Base-by-base conservation (phyloP, 2,797 vertebrate species). In the Octomys mimax region DNA sequence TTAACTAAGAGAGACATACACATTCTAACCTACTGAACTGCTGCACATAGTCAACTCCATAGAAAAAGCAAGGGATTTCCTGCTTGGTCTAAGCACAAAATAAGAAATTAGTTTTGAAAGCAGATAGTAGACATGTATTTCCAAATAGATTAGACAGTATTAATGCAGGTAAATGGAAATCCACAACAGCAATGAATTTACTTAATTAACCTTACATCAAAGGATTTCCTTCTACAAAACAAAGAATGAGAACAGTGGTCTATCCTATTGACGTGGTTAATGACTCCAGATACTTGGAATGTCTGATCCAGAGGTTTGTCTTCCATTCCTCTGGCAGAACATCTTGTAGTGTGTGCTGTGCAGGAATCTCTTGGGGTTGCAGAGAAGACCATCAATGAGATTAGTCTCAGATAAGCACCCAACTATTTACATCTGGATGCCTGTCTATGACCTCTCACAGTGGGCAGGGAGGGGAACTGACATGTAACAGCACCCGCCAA, bases 51-150 rank as follows among this genome's bases (percentile, higher is more conserved):
- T 79, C 24, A 94, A 31, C 18, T 84, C 81, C 64, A 70, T 36
- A 91, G 84, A 78, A 95, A 73, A 84, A 66, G 6, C 31, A 81
- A 91, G 64, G 28, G 6, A 84, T 75, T 79, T 78, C 18, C 18
- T 89, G 10, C 11, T 82, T 94, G 5, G 33, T 95, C 11, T 91
- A 89, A 93, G 79, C 5, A 70, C 24, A 93, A 90, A 61, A 26
- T 85, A 85, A 95, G 54, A 94, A 82, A 81, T 92, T 33, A 81
- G n/a, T 80, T 28, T 59, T 54, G 62, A 83, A 88, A 78, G n/a
- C n/a, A 84, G 36, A 68, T 26, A n/a, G 92, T 57, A 92, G 62
- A 89, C 11, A 79, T 86, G 54, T 71, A 85, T 73, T 89, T 92
- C 78, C 59, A 73, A 94, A 92, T 73, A 78, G 28, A 75, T 70